These are phyloP conservation scores for Myopa tessellatipennis DNA, from an alignment of 2,888 invertebrate species.

Conservation along the genomic window DNA sequence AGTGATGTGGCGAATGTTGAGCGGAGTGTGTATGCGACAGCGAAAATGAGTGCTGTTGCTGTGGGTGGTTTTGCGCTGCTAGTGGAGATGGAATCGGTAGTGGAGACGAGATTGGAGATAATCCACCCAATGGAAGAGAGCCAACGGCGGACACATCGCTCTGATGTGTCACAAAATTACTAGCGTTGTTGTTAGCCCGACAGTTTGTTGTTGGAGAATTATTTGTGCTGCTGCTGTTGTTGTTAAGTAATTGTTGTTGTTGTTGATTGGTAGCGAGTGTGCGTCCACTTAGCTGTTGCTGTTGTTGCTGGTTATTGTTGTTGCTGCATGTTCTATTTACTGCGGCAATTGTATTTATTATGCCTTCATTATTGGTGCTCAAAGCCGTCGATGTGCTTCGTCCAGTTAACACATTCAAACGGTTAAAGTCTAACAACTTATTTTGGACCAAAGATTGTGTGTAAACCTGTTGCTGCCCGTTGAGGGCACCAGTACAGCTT, in stretches of 20 bases:
- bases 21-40: slow-evolving; percentile 56
- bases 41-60: slow-evolving; percentile 50
- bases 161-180: slow-evolving; percentile 42
- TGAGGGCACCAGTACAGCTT: slow-evolving; percentile 49
- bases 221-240: slow-evolving; percentile 41
- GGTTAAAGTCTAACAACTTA: slow-evolving; percentile 59
- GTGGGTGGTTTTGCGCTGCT: slow-evolving; percentile 49
- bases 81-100: slow-evolving; percentile 60
- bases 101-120: slow-evolving; percentile 58
- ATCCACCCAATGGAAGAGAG: slow-evolving; percentile 50
- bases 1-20: slow-evolving; percentile 60
- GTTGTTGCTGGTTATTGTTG: slow-evolving; percentile 44
- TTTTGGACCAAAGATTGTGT: slow-evolving; percentile 53
- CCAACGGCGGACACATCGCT: slow-evolving; percentile 39
- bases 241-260: slow-evolving; percentile 40
- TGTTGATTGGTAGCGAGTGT: slow-evolving; percentile 41
- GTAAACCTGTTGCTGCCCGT: slow-evolving; percentile 50
- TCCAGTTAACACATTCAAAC: slow-evolving; percentile 48
- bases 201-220: slow-evolving; percentile 39
- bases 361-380: slow-evolving; percentile 45
- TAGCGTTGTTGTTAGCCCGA: slow-evolving; percentile 42
- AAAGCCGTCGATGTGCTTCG: slow-evolving; percentile 48
- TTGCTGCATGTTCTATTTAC: slow-evolving; percentile 43
- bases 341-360: slow-evolving; percentile 35
- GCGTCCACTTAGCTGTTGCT: slow-evolving; percentile 30